These are phyloP conservation scores for Actinostola sp. DNA, from an alignment of 92 coral and sea anemone species.

Conservation along the genomic window DNA sequence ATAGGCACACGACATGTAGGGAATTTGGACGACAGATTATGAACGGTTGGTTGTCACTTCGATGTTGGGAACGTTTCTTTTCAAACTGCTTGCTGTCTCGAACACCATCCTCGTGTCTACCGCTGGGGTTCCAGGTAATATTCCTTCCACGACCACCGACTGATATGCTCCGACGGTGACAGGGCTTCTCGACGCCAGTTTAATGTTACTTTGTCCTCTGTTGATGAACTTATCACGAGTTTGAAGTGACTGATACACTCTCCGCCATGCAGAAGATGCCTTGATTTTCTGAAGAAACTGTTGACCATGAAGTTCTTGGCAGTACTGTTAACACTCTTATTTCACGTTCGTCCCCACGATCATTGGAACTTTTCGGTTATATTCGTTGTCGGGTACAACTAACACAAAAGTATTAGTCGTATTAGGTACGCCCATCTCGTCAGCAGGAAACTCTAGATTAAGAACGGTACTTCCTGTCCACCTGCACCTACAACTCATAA, in stretches of 20 bases:
- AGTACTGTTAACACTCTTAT: slow-evolving; percentile 31
- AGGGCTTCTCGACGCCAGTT: slow-evolving; percentile 5
- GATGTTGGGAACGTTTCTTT: slow-evolving; percentile 3
- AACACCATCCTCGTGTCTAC: slow-evolving; percentile 15
- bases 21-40: slow-evolving; percentile 15
- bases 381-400: slow-evolving; percentile 59
- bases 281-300: slow-evolving; percentile 31
- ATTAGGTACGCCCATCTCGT: slow-evolving; percentile 49
- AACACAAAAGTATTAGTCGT: slow-evolving; percentile 3
- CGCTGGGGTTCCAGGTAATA: slow-evolving; percentile 26
- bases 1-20: slow-evolving; percentile 35
- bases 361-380: slow-evolving; percentile 39
- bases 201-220: background rate
- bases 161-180: slow-evolving; percentile 47
- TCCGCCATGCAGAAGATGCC: slow-evolving; percentile 39
- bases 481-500: slow-evolving; percentile 48
- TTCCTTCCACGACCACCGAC: slow-evolving; percentile 32
- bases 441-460: slow-evolving; percentile 31
- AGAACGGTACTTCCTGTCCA: slow-evolving; percentile 47
- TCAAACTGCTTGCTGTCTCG: slow-evolving; percentile 16
- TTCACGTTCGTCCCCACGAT: slow-evolving; percentile 53
- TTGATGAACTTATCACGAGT: background rate
- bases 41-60: slow-evolving; percentile 32
- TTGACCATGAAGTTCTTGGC: slow-evolving; percentile 11
- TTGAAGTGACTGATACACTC: slow-evolving; percentile 23